These are phyloP conservation scores for Disparrhopalites patrizii DNA, from an alignment of 2,888 invertebrate genomes.

Conservation along the genomic window DNA sequence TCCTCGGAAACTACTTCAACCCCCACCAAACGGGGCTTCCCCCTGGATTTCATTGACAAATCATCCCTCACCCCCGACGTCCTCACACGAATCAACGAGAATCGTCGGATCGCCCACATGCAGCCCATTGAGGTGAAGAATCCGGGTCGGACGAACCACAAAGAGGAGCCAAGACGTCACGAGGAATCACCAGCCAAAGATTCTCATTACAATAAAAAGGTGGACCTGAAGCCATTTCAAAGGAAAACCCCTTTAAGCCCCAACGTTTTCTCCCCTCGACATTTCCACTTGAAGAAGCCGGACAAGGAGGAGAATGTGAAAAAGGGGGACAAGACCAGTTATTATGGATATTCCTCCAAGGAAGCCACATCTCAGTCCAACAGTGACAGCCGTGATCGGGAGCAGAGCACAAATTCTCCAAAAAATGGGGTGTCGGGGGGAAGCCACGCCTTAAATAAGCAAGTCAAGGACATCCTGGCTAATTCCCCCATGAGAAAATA, in stretches of 20 bases:
- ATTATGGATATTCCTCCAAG: too few relatives aligned
- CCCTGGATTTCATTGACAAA: conserved; percentile 24
- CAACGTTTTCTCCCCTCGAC: conserved; percentile 8
- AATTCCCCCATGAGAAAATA: neutral
- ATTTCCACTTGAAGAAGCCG: too few relatives aligned
- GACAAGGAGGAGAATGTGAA: too few relatives aligned
- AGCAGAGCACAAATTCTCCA: too few relatives aligned
- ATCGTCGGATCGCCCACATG: conserved; percentile 31
- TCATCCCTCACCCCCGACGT: conserved; percentile 4
- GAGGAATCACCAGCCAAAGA: neutral
- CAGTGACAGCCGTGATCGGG: too few relatives aligned
- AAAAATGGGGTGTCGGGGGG: too few relatives aligned
- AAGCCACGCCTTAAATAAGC: too few relatives aligned
- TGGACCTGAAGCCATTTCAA: neutral
- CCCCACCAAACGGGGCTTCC: neutral
- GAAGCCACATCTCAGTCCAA: too few relatives aligned
- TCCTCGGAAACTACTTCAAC: conserved; percentile 2
- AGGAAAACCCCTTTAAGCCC: neutral
- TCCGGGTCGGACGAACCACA: neutral
- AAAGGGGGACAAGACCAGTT: too few relatives aligned
- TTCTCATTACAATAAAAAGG: neutral
- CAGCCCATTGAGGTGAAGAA: conserved; percentile 26
- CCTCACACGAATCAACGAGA: conserved; percentile 32
- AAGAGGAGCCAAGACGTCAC: neutral
- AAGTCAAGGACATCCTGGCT: conserved; percentile 10